phyloP scores from a whole-genome alignment of 2,888 invertebrate genomes.

The Euclidia mi region DNA sequence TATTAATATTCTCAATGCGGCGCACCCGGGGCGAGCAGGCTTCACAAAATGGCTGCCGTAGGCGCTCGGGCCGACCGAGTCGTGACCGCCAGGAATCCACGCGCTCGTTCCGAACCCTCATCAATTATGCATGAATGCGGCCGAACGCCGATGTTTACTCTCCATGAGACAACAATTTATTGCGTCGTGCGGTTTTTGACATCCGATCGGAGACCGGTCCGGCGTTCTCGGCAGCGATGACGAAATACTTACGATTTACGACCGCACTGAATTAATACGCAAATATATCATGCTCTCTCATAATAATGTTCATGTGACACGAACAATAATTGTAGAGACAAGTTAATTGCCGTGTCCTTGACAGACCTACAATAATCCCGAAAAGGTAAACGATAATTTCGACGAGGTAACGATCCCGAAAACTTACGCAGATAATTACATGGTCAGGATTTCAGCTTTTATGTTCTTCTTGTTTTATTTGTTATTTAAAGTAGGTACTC shows the following conservation, averaged over 20 bases:
- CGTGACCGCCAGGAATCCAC: conserved; percentile 88
- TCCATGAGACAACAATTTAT: conserved; percentile 88
- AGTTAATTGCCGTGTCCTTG: conserved; percentile 24
- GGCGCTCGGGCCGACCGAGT: conserved; percentile 78
- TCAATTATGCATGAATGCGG: conserved; percentile 90
- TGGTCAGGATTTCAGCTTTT: too few species aligned
- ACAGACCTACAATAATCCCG: not conserved
- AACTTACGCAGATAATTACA: too few species aligned
- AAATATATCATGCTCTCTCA: conserved; percentile 55
- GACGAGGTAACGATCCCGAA: too few species aligned
- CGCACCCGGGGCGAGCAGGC: conserved; percentile 79
- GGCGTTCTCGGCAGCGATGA: conserved; percentile 66
- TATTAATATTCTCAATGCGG: conserved; percentile 83
- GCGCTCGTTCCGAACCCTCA: conserved; percentile 85
- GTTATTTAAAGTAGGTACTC: too few species aligned
- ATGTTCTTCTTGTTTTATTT: too few species aligned
- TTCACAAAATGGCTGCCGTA: conserved; percentile 88
- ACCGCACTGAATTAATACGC: conserved; percentile 54
- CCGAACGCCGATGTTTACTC: conserved; percentile 87
- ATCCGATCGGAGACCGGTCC: conserved; percentile 79
- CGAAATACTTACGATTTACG: conserved; percentile 73
- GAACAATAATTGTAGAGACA: too few species aligned
- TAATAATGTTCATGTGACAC: conserved; percentile 24
- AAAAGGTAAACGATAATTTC: too few species aligned
- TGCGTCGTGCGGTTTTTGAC: conserved; percentile 88